Conservation (phyloP, 2,797 vertebrate genomes). For the Eulemur coronatus region DNA sequence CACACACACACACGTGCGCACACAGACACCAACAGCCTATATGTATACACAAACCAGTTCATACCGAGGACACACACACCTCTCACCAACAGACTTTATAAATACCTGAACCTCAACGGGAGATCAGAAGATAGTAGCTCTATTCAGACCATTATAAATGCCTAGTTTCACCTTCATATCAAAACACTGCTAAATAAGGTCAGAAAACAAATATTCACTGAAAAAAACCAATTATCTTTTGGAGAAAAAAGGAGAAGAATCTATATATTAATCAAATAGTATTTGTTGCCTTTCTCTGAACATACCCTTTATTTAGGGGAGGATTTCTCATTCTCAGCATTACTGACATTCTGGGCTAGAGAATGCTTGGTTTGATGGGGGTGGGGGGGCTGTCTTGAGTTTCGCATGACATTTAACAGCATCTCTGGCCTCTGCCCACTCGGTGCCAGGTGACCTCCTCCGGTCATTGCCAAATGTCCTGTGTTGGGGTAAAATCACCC, state of each 20-base stretch:
- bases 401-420: neutral
- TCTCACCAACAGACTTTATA: constrained; percentile 73
- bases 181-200: constrained; percentile 13
- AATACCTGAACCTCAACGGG: constrained; percentile 68
- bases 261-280: neutral
- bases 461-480: neutral
- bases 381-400: accelerated
- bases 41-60: neutral
- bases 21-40: neutral
- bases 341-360: neutral
- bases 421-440: neutral
- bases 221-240: neutral
- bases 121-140: neutral
- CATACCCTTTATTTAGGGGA: neutral
- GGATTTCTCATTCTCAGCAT: neutral
- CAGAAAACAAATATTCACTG: neutral
- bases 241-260: neutral
- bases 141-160: neutral
- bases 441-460: neutral
- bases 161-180: neutral
- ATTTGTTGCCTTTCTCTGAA: constrained; percentile 11
- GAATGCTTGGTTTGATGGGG: neutral
- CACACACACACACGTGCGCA: neutral
- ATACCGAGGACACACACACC: neutral
- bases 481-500: neutral